Conservation (phyloP, 2,797 vertebrate species). For the Rhinophrynus dorsalis region DNA sequence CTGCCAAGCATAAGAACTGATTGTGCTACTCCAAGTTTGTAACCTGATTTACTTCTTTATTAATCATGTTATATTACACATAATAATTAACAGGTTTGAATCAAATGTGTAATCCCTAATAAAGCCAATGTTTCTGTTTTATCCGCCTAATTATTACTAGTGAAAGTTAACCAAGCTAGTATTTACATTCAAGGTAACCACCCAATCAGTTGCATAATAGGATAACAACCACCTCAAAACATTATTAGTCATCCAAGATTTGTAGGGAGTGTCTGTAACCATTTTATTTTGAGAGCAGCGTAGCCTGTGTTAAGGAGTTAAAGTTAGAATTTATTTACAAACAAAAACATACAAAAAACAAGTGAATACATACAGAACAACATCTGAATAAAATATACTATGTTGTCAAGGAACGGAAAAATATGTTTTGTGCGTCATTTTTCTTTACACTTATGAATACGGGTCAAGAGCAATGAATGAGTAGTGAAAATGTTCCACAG, state of each 20-base stretch:
- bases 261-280: constrained; percentile 2
- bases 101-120: not conserved
- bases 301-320: no score
- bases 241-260: constrained; percentile 11
- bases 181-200: constrained; percentile 4
- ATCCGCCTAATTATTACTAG: not conserved
- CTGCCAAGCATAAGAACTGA: no score
- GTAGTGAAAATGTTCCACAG: not conserved
- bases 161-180: constrained; percentile 5
- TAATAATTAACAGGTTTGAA: not conserved
- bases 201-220: not conserved
- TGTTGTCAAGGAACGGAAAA: no score
- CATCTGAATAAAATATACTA: no score
- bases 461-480: constrained; percentile 12
- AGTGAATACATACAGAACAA: no score
- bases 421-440: no score
- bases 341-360: no score
- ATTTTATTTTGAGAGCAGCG: no score
- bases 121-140: not conserved
- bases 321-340: no score
- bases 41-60: not conserved
- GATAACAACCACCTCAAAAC: not conserved
- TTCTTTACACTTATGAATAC: not conserved
- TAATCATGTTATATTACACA: not conserved
- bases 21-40: no score